Base-by-base conservation (phyloP, 1,140 invertebrate genomes). In the Tribolium castaneum region DNA sequence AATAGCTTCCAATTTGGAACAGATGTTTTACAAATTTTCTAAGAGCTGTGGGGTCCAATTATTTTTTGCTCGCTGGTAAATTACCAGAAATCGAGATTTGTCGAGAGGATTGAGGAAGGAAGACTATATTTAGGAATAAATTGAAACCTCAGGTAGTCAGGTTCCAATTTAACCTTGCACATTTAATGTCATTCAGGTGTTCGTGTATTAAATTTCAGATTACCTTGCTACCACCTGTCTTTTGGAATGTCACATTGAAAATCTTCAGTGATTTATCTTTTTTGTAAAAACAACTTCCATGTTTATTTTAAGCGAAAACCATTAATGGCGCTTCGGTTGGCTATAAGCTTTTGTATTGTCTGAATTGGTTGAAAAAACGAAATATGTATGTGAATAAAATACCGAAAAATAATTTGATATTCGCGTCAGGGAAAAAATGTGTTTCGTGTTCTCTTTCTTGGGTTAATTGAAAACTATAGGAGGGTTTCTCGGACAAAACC, bases 181-280 rank as follows among this genome's bases (percentile, higher is more conserved):
- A 19, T 19, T 52, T 7, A 52, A 52, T 52, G 51, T 52, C 51
- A 52, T 52, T 52, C 51, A 52, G 51, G 51, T 52, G 51, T 52
- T 52, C 51, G 13, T 16, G 51, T n/a, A 52, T 52, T 52, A 52
- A 52, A 52, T 52, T 52, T 52, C 51, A 52, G n/a, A 52, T 52
- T 52, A 16, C 51, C 6, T 52, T 45, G 39, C 51, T 16, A 52
- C 12, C 51, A 52, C 51, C 51, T 52, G 51, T 52, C 51, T 45
- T 45, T 45, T 45, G 39, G 51, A 52, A 19, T 52, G 51, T 19
- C 51, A 52, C 39, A 10, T 45, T 45, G 39, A 45, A 45, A 45
- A 45, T 9, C 39, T 45, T 45, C 39, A 9, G 39, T 45, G 39
- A 45, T 45, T 45, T 45, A 45, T 45, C 25, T 30, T 30, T 19